Evolutionary conservation across 2,113 vertebrate species (phyloP).

Genomic region (Cynocephalus volans): DNA sequence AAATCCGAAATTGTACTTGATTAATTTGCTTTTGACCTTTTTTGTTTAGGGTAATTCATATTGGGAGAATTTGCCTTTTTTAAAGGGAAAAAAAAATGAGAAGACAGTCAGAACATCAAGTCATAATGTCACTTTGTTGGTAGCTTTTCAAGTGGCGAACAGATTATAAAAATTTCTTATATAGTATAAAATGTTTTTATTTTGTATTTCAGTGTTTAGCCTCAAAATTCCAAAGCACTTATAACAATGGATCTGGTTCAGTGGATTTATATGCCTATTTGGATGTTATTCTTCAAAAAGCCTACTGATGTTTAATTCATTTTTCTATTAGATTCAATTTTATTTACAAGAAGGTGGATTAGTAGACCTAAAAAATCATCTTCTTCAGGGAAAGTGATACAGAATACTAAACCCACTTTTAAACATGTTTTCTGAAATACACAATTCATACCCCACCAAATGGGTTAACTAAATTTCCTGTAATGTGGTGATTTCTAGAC

Average conservation of each 20-base stretch:
- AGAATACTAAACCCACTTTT: constrained; percentile 36
- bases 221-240: neutral
- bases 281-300: neutral
- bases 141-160: constrained; percentile 9
- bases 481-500: neutral
- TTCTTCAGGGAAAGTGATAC: neutral
- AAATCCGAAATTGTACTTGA: neutral
- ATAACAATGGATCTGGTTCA: neutral
- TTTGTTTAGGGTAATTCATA: constrained; percentile 25
- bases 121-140: neutral
- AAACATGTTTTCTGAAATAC: constrained; percentile 28
- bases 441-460: neutral
- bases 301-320: constrained; percentile 21
- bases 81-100: neutral
- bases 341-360: constrained; percentile 16
- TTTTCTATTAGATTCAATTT: constrained; percentile 49
- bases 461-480: neutral
- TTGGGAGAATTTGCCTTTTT: neutral
- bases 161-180: constrained; percentile 9
- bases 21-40: constrained; percentile 47
- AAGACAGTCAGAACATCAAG: neutral
- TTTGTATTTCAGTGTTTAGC: constrained; percentile 25
- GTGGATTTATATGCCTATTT: neutral
- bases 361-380: constrained; percentile 22
- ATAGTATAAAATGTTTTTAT: neutral